Percentiles rank a stretch among this genome's conserved stretches.
Conservation (phyloP, 2,888 invertebrate species). For the Galerucella calmariensis region DNA sequence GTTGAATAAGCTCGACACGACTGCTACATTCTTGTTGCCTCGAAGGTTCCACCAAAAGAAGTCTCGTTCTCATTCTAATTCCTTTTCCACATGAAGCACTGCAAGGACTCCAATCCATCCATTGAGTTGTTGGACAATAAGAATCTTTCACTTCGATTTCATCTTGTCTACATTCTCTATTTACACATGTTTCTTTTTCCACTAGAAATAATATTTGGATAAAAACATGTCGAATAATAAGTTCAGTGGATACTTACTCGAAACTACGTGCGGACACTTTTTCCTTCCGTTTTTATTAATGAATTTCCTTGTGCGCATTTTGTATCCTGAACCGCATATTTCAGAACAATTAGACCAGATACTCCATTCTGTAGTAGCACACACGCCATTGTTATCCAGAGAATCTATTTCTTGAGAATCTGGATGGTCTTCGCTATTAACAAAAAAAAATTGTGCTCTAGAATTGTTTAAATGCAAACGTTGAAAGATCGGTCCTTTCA, state of each 20-base stretch:
- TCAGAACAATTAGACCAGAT: constrained; percentile 89
- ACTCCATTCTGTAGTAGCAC: constrained; percentile 79
- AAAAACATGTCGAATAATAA: background rate
- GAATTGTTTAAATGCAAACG: too few relatives aligned
- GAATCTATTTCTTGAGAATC: constrained; percentile 55
- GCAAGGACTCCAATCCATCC: constrained; percentile 95
- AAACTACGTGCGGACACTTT: constrained; percentile 81
- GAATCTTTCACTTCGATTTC: constrained; percentile 71
- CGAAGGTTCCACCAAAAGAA: constrained; percentile 75
- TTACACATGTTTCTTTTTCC: constrained; percentile 85
- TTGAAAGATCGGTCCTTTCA: background rate
- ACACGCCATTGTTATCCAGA: constrained; percentile 66
- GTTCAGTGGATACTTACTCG: constrained; percentile 62
- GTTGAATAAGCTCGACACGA: constrained; percentile 79
- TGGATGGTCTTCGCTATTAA: constrained; percentile 26
- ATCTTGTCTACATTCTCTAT: constrained; percentile 66
- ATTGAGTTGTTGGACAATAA: constrained; percentile 82
- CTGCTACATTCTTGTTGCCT: constrained; percentile 74
- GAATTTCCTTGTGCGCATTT: constrained; percentile 80
- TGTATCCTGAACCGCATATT: constrained; percentile 83
- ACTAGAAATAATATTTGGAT: constrained; percentile 64
- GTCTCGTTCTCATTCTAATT: constrained; percentile 76
- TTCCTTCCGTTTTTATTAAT: constrained; percentile 80
- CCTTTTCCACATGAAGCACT: constrained; percentile 90
- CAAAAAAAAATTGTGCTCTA: background rate